Evolutionary conservation across 2,113 vertebrate genomes (phyloP), one percentile per base, ranked within the genome.

Genomic region (Cheirogaleus medius): DNA sequence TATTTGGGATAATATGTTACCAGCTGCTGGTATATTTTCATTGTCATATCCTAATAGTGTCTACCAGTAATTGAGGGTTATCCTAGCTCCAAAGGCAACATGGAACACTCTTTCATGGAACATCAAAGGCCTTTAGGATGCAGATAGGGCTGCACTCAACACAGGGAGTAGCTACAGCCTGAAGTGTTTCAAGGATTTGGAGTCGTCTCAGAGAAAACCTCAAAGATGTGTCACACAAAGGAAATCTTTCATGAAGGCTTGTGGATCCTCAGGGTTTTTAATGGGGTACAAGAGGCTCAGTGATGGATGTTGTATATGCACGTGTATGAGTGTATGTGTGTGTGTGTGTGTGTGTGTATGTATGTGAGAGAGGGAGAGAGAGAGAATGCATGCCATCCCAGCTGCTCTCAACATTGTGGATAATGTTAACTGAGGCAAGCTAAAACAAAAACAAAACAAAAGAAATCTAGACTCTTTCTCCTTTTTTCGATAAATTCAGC

Each of bases 251-350:
- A 93, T 96, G 91, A 98, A 96, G 90, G 0, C 54, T 0, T 39
- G 23, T 83, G 87, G 95, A 97, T 96, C 0, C 8, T 0, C 23
- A 69, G 66, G 93, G 78, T 49, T 78, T 73, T 97, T 88, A 91
- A 89, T 91, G 93, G 95, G 71, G 63, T 80, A 96, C 64, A 94
- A 95, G 97, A 96, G 97, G 69, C 96, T 97, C 93, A 96, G 96
- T 94, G 90, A 97, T 4, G 3, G 87, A 76, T 95, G 52, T 71
- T 25, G 58, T 68, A 69, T 94, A n/a, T 68, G 14, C 52, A 14
- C 8, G 20, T 10, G 15, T 14, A 8, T 80, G 32, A 3, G 25
- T 49, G 49, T 17, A 4, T 10, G 2, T 42, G 29, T n/a, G 23
- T 13, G 83, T 11, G 64, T 27, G 63, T 44, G 27, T 15, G n/a